Evolutionary conservation across 1,140 invertebrate genomes (phyloP), one percentile per base, ranked within the genome.

Genomic region (Probaryconus sp.): DNA sequence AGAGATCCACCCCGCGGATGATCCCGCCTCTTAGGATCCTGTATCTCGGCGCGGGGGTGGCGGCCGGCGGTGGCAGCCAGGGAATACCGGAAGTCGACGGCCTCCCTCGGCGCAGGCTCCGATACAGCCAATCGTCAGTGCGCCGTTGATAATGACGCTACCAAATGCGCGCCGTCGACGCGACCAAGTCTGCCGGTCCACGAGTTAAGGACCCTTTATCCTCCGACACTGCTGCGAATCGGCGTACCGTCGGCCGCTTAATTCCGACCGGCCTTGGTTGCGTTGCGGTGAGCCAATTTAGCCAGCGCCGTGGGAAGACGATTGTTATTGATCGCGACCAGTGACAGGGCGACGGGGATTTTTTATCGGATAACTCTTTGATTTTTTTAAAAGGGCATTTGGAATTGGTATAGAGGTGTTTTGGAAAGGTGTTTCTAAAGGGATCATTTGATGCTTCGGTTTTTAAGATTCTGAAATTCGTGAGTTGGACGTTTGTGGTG

Each of bases 111-210:
- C 86, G 85, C 86, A 86, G 85, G 79, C 86, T 88, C 86, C 84
- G 81, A 86, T 86, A 83, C 85, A 86, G 83, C 86, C 86, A 87
- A 87, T 88, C 85, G 85, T 79, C 83, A 85, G 82, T 84, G 79
- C 84, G 84, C 85, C 77, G 83, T 82, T 85, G 85, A 86, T 86
- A 87, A 88, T 82, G 82, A 81, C 81, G 82, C 77, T 83, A 74
- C 81, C 83, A 81, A 86, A 84, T 83, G 81, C 86, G 82, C 81
- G 82, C 85, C 55, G 53, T 69, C 69, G 68, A 78, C 78, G 73
- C 76, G 79, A 67, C 74, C 67, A 68, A 80, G 77, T 75, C 71
- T 71, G 73, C 50, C 82, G 81, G 83, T 87, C 79, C 83, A 84
- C 83, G 82, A 81, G 82, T 73, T 68, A 72, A 71, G 48, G 31